A percentile compares a stretch with the other conserved stretches of the same genome.
These are phyloP conservation scores for Colossoma macropomum DNA, from an alignment of 2,113 vertebrate species.

Conservation along the genomic window DNA sequence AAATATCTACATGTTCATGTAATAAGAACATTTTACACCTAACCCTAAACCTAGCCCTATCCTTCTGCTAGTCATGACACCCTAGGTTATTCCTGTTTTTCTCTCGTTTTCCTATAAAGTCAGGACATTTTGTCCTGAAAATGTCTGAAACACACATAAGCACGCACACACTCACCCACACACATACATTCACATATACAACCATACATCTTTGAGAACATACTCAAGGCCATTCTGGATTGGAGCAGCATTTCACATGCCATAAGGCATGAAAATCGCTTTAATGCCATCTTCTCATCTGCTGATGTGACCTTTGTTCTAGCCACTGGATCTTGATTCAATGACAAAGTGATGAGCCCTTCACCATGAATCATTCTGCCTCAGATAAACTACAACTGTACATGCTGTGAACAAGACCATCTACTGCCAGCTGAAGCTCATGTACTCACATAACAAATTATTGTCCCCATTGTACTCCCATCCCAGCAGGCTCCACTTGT, in stretches of 20 bases:
- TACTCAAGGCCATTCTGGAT: not conserved
- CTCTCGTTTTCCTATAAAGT: too few species aligned
- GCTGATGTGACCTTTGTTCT: not conserved
- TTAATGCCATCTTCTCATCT: not conserved
- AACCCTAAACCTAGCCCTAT: too few species aligned
- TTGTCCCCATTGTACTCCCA: not conserved
- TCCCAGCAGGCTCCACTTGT: not conserved
- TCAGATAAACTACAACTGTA: not conserved
- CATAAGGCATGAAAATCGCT: not conserved
- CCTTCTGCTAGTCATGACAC: too few species aligned
- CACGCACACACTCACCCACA: not conserved
- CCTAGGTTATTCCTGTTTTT: too few species aligned
- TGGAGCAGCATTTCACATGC: not conserved
- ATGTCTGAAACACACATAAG: too few species aligned
- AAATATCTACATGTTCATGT: too few species aligned
- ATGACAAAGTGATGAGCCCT: not conserved
- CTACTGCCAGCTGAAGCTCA: conserved; percentile 4
- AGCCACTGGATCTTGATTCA: conserved; percentile 7
- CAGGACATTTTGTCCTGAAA: too few species aligned
- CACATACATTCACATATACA: not conserved
- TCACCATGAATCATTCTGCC: not conserved
- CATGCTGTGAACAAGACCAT: not conserved
- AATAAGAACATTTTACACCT: too few species aligned
- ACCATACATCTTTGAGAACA: not conserved
- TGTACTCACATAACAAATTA: conserved; percentile 17